These are phyloP conservation scores for Himalopsyche tibetana DNA, from an alignment of 2,888 invertebrate species.

Conservation along the genomic window DNA sequence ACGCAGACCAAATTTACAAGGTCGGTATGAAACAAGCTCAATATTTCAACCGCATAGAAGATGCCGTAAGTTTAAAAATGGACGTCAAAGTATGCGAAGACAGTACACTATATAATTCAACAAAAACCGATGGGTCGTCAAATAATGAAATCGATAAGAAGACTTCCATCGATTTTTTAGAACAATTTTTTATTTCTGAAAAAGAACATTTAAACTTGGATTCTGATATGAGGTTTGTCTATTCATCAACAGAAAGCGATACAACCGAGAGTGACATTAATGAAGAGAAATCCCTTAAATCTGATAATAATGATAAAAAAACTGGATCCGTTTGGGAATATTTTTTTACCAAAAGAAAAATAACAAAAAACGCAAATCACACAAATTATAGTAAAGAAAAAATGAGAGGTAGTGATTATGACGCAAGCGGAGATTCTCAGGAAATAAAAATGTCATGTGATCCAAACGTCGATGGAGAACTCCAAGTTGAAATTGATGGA, in stretches of 20 bases:
- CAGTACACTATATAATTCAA: neutral
- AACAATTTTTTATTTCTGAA: conserved; percentile 16
- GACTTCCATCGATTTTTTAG: conserved; percentile 12
- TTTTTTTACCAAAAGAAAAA: conserved; percentile 3
- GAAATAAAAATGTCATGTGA: neutral
- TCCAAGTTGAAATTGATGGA: conserved; percentile 8
- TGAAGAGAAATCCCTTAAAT: neutral
- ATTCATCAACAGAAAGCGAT: neutral
- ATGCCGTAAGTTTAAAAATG: neutral
- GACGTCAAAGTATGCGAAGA: neutral
- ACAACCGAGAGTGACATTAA: neutral
- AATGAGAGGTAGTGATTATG: neutral
- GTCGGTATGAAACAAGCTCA: neutral
- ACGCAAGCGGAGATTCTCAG: neutral
- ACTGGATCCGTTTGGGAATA: neutral
- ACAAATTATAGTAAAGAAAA: neutral
- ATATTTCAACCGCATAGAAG: neutral
- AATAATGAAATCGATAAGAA: neutral
- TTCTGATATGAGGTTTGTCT: neutral
- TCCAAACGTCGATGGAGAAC: neutral
- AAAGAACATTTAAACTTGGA: neutral
- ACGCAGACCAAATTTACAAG: no score
- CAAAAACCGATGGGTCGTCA: neutral
- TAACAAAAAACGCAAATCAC: neutral
- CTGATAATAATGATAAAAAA: neutral